A percentile compares a stretch with the other conserved stretches of the same genome.
Evolutionary conservation across 2,888 invertebrate genomes (phyloP).

Genomic region (Lucinisca nassula): DNA sequence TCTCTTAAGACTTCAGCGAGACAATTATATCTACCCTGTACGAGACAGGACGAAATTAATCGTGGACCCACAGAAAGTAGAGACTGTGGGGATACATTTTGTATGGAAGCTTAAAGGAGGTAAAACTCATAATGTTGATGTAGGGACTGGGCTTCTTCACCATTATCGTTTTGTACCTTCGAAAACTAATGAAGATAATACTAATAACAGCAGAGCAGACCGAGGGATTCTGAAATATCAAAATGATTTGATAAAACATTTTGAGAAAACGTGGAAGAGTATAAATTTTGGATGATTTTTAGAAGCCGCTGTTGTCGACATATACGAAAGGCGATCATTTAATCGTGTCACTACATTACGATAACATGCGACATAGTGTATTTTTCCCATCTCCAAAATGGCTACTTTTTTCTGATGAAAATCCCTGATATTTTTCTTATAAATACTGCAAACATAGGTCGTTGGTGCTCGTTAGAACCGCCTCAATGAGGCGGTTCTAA

Average conservation of each 20-base stretch:
- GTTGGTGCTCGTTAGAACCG: too few species aligned
- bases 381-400: too few species aligned
- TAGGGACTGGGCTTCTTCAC: slow-evolving; percentile 70
- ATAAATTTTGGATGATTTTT: too few species aligned
- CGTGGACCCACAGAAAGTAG: slow-evolving; percentile 70
- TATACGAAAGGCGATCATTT: too few species aligned
- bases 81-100: slow-evolving; percentile 78
- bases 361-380: too few species aligned
- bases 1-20: slow-evolving; percentile 72
- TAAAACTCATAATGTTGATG: slow-evolving; percentile 27
- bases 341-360: too few species aligned
- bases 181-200: not conserved
- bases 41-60: slow-evolving; percentile 79
- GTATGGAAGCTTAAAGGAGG: slow-evolving; percentile 56
- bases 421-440: too few species aligned
- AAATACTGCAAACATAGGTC: too few species aligned
- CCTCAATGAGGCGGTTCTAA: too few species aligned
- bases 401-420: too few species aligned
- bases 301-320: too few species aligned
- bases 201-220: not conserved
- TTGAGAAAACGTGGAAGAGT: not conserved
- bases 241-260: not conserved
- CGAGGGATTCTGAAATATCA: not conserved
- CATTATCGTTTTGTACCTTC: slow-evolving; percentile 77
- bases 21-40: slow-evolving; percentile 61